These are phyloP conservation scores for Myodes glareolus DNA, from an alignment of 2,113 vertebrate species.

Conservation along the genomic window DNA sequence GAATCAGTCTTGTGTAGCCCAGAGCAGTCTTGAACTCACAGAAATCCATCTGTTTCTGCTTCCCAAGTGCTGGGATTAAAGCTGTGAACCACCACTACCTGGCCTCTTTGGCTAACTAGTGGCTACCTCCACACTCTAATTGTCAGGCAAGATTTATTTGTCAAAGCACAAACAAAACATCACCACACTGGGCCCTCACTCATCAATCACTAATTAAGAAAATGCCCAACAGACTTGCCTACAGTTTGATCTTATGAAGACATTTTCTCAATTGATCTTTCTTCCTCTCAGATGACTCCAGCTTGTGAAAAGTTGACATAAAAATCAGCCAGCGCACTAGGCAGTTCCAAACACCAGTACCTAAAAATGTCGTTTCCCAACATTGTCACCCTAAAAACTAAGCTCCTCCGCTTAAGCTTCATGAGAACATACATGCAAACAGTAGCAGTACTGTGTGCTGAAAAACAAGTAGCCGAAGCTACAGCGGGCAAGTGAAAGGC, in stretches of 20 bases:
- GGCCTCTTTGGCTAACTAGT: too few relatives aligned
- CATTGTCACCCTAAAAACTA: not conserved
- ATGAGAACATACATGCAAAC: not conserved
- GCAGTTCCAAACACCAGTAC: not conserved
- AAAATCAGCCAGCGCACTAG: not conserved
- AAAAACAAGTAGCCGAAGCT: not conserved
- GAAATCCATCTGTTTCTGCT: too few relatives aligned
- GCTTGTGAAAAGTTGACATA: not conserved
- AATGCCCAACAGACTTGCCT: not conserved
- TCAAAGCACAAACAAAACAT: too few relatives aligned
- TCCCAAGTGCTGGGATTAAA: too few relatives aligned
- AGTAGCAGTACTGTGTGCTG: not conserved
- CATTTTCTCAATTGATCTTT: not conserved
- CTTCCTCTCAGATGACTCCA: not conserved
- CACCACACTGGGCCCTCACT: too few relatives aligned
- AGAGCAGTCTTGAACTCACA: too few relatives aligned
- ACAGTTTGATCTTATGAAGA: not conserved
- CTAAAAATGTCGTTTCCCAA: not conserved
- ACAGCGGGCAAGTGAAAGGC: not conserved
- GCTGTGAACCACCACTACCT: too few relatives aligned
- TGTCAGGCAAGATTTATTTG: too few relatives aligned
- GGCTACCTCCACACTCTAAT: too few relatives aligned
- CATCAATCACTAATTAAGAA: not conserved
- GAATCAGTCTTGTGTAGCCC: too few relatives aligned
- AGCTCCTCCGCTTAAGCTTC: not conserved